Conservation (phyloP, 2,113 vertebrate genomes). For the Percopsis transmontana region DNA sequence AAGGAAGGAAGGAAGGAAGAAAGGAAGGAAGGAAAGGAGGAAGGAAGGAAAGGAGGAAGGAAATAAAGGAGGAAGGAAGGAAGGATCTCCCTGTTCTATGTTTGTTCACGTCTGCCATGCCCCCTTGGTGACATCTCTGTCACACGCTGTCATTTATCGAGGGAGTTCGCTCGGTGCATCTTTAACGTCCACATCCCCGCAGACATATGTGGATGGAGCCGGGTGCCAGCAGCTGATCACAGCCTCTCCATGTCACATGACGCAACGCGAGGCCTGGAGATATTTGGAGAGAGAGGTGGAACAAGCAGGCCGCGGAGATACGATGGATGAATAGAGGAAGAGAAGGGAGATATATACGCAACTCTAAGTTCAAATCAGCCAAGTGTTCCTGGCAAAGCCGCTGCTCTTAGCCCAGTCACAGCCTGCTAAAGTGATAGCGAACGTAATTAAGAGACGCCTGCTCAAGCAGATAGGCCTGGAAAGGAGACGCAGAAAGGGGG, state of each 20-base stretch:
- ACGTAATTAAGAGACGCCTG: slow-evolving; percentile 82
- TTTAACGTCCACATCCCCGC: neutral
- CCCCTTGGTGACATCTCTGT: no score
- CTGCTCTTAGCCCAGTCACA: slow-evolving; percentile 60
- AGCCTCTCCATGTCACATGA: slow-evolving; percentile 71
- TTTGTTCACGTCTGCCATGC: neutral
- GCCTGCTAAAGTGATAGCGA: slow-evolving; percentile 76
- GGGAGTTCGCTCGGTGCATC: neutral
- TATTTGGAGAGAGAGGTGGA: slow-evolving; percentile 60
- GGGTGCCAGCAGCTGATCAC: slow-evolving; percentile 68
- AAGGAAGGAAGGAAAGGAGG: neutral
- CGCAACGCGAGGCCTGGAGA: slow-evolving; percentile 69
- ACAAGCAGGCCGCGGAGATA: neutral
- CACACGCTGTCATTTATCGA: no score
- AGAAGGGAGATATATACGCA: slow-evolving; percentile 64
- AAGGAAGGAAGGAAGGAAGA: neutral
- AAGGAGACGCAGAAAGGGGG: slow-evolving; percentile 81
- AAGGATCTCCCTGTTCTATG: neutral
- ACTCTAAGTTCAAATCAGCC: slow-evolving; percentile 52
- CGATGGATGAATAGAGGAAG: slow-evolving; percentile 9
- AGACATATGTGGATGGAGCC: slow-evolving; percentile 19
- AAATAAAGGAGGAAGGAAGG: neutral
- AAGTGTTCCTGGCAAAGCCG: slow-evolving; percentile 69
- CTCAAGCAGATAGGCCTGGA: slow-evolving; percentile 79
- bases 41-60: neutral